These are phyloP conservation scores for Plagodis pulveraria DNA, from an alignment of 2,888 invertebrate species.

Conservation along the genomic window DNA sequence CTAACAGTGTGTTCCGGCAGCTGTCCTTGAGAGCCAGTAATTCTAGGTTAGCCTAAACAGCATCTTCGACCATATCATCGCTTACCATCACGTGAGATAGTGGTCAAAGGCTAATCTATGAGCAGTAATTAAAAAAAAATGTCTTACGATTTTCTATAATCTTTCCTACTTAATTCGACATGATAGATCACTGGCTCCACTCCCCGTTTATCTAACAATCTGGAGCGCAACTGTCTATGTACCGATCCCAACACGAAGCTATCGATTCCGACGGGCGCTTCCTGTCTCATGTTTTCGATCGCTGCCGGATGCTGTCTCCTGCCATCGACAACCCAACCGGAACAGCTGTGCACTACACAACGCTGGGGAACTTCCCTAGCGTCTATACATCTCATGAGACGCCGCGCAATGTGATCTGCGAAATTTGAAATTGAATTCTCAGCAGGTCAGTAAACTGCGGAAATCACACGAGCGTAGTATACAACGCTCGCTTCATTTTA, in stretches of 20 bases:
- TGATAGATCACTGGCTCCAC: conserved; percentile 7
- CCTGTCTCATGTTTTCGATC: conserved; percentile 1
- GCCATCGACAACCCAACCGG: conserved; percentile 1
- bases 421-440: conserved; percentile 1
- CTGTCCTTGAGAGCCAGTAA: too few species aligned
- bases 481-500: conserved; percentile 20
- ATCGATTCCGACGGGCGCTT: conserved; percentile 15
- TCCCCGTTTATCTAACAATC: neutral
- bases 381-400: conserved; percentile 13
- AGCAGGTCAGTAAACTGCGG: conserved; percentile 19
- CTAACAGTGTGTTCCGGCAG: too few species aligned
- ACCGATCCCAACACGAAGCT: conserved; percentile 10
- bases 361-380: conserved; percentile 8
- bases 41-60: too few species aligned
- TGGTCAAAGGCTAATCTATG: too few species aligned
- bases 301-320: conserved; percentile 11
- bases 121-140: too few species aligned
- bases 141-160: too few species aligned
- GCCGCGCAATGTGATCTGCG: conserved; percentile 17
- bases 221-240: conserved; percentile 11
- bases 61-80: too few species aligned
- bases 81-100: too few species aligned
- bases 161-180: neutral
- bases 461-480: conserved; percentile 10
- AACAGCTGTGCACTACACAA: conserved; percentile 12